Base-by-base conservation (phyloP, 2,888 invertebrate species). In the Ferdinandea cuprea region DNA sequence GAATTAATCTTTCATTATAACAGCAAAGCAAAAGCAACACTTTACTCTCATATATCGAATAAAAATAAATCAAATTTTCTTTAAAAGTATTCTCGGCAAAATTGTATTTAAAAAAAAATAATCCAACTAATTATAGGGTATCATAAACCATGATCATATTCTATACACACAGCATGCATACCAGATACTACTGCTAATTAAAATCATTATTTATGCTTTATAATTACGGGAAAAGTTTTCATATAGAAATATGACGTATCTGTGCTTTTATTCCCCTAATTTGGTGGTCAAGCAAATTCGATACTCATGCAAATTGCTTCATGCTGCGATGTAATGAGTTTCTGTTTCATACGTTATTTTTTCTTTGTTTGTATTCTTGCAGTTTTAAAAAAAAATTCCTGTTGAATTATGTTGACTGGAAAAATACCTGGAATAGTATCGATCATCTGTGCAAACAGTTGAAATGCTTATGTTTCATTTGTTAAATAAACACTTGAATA, bases 391-490 rank as follows among this genome's bases (percentile, higher is more conserved):
- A n/a, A n/a, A n/a, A 2, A 8, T 17, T n/a, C n/a, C 52, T 6
- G 13, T 25, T 48, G 48, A 69, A 32, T n/a, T 74, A 80, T 80
- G 74, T 56, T 42, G 56, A 54, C 32, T 61, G 59, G 59, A 32
- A 30, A 40, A 15, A 42, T 35, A 19, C 17, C 13, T 40, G 28
- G 48, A 66, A 66, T 73, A 35, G 61, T 50, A 35, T 21, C 63
- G 48, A 58, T 37, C 35, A 76, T 73, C 46, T 68, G 69, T 58
- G 61, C 37, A 59, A 69, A 58, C 37, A 59, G 77, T 66, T 61
- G 81, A 77, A 77, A 81, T 81, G 81, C 32, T 25, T 72, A 77
- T 59, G 32, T 40, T 54, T 59, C 7, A 48, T 35, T 25, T 32
- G 8, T 46, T 48, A 8, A 35, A 54, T 65, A 66, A 76, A 65